Evolutionary conservation across 2,797 vertebrate genomes (phyloP).

Genomic region (Ctenopoma multispine): DNA sequence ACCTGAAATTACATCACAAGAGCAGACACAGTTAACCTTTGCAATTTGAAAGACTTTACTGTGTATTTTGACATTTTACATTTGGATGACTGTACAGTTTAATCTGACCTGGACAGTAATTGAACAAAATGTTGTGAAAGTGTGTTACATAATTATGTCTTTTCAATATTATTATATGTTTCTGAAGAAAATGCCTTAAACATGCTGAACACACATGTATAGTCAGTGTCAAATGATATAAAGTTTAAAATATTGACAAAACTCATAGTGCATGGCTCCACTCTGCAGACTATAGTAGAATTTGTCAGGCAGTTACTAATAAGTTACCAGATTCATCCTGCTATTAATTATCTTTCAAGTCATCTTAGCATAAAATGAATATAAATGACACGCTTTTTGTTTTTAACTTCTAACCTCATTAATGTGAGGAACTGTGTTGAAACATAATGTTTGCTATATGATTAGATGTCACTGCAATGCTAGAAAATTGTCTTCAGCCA

Average conservation of each 20-base stretch:
- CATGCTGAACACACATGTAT: too few relatives aligned
- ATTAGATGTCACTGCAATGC: too few relatives aligned
- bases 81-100: conserved; percentile 15
- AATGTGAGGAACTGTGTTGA: background rate
- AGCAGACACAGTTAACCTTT: background rate
- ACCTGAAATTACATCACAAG: background rate
- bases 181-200: conserved; percentile 3
- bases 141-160: conserved; percentile 14
- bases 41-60: background rate
- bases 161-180: background rate
- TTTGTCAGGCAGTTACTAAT: too few relatives aligned
- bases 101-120: conserved; percentile 22
- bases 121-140: conserved; percentile 2
- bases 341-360: too few relatives aligned
- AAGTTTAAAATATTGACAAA: too few relatives aligned
- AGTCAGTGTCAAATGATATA: too few relatives aligned
- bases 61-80: background rate
- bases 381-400: background rate
- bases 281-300: too few relatives aligned
- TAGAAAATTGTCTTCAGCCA: too few relatives aligned
- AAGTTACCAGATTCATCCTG: too few relatives aligned
- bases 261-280: too few relatives aligned
- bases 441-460: background rate
- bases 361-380: background rate
- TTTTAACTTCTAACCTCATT: background rate